These are phyloP conservation scores for Cebus imitator DNA, from an alignment of 2,113 vertebrate species.

Conservation along the genomic window DNA sequence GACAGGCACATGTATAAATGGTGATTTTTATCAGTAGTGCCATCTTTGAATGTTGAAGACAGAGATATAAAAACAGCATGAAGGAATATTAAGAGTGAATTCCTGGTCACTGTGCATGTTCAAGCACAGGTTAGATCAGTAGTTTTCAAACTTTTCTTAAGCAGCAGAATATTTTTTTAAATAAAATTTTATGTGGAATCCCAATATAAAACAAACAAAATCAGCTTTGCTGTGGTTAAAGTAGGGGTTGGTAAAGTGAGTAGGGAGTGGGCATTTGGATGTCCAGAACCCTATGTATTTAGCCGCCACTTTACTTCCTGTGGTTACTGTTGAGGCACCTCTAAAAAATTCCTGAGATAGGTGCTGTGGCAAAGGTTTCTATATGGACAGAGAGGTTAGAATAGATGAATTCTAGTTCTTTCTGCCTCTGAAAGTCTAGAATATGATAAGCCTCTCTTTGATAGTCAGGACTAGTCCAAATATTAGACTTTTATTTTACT, in stretches of 20 bases:
- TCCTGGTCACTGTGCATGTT: not conserved
- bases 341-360: not conserved
- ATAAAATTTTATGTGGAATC: conserved; percentile 29
- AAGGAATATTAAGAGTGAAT: not conserved
- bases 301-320: not conserved
- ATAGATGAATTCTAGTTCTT: not conserved
- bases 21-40: not conserved
- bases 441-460: not conserved
- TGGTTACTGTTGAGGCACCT: not conserved
- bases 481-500: conserved; percentile 37
- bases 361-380: not conserved
- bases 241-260: not conserved
- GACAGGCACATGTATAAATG: not conserved
- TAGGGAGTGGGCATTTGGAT: not conserved
- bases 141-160: conserved; percentile 44
- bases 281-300: not conserved
- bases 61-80: not conserved
- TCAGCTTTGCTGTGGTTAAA: not conserved
- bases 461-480: not conserved
- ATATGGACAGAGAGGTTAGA: not conserved
- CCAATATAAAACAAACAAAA: conserved; percentile 27
- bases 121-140: not conserved
- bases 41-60: conserved; percentile 35
- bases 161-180: not conserved
- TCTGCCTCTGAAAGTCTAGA: conserved; percentile 35